Evolutionary conservation across 2,797 vertebrate species (phyloP).

Genomic region (Protosalanx chinensis): DNA sequence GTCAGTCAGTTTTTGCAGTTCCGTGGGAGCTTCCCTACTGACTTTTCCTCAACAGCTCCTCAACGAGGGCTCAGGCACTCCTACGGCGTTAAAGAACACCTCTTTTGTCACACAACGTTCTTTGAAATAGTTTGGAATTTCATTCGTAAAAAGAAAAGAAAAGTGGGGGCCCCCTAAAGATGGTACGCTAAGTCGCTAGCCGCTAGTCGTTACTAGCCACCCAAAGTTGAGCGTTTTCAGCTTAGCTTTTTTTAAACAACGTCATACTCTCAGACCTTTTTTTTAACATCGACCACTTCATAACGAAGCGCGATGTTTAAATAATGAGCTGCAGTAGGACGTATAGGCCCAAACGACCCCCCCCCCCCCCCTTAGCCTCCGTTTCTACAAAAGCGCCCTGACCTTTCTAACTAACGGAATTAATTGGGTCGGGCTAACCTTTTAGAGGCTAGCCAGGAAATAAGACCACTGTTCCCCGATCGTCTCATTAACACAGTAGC

Average conservation of each 20-base stretch:
- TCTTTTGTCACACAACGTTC: not conserved
- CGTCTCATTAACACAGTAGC: conserved; percentile 68
- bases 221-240: not conserved
- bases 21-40: no score
- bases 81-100: not conserved
- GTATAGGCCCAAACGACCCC: conserved; percentile 31
- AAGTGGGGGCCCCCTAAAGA: no score
- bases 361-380: conserved; percentile 61
- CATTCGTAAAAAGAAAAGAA: not conserved
- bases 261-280: conserved; percentile 26
- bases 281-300: conserved; percentile 63
- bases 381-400: conserved; percentile 66
- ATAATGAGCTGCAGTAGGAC: conserved; percentile 63
- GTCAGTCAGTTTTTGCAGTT: not conserved
- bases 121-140: not conserved
- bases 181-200: not conserved
- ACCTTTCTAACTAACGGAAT: conserved; percentile 78
- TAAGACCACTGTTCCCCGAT: conserved; percentile 64
- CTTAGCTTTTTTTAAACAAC: not conserved
- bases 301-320: conserved; percentile 70
- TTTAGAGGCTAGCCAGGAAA: conserved; percentile 64
- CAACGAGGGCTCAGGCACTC: no score
- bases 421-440: conserved; percentile 78
- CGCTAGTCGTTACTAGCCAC: conserved; percentile 3
- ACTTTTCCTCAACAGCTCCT: no score